These are phyloP conservation scores for Drosophila merina DNA, from an alignment of 2,888 invertebrate genomes.

Conservation along the genomic window DNA sequence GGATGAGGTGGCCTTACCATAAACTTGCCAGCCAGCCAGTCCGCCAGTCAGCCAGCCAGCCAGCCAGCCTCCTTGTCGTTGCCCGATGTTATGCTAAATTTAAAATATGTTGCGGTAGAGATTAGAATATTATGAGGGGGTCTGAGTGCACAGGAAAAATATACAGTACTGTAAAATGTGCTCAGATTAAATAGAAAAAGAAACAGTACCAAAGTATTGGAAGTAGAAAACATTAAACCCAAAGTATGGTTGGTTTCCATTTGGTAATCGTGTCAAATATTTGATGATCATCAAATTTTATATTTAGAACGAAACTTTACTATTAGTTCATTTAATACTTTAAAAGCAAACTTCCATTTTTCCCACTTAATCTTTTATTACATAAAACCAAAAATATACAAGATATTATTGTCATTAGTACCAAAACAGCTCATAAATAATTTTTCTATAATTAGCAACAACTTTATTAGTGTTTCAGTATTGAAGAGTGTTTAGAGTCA, in stretches of 20 bases:
- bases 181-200: neutral
- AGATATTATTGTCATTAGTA: conserved; percentile 1
- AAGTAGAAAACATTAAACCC: neutral
- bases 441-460: neutral
- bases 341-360: no score
- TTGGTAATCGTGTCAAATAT: no score
- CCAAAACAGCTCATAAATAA: conserved; percentile 4
- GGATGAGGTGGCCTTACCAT: conserved; percentile 59
- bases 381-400: neutral
- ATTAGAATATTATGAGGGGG: conserved; percentile 63
- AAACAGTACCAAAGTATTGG: neutral
- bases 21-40: conserved; percentile 38
- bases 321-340: no score
- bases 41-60: neutral
- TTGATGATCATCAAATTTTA: no score
- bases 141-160: conserved; percentile 23
- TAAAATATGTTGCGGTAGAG: conserved; percentile 73
- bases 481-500: neutral
- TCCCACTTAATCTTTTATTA: neutral
- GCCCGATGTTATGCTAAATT: conserved; percentile 71
- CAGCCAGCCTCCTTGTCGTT: conserved; percentile 19
- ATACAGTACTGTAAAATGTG: neutral
- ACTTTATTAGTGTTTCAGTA: neutral
- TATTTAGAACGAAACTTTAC: no score
- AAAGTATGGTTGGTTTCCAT: no score